Conservation (phyloP, 2,113 vertebrate species). For the Phylloscopus whistleri region DNA sequence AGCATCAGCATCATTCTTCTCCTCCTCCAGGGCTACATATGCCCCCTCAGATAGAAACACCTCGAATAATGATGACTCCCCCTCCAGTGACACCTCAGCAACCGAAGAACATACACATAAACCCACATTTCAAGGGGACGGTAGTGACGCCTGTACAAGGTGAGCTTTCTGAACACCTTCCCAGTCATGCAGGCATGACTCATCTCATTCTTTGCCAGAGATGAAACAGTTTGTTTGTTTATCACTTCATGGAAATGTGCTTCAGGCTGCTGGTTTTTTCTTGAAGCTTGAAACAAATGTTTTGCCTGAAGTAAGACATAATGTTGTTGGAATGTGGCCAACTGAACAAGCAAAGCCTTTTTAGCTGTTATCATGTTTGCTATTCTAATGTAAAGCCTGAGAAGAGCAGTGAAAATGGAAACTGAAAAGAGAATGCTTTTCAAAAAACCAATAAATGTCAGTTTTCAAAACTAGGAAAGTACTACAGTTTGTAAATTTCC, state of each 20-base stretch:
- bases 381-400: neutral
- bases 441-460: neutral
- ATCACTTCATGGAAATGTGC: neutral
- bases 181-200: neutral
- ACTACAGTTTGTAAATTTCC: neutral
- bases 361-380: neutral
- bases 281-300: constrained; percentile 6
- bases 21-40: constrained; percentile 75
- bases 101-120: constrained; percentile 98
- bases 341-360: neutral
- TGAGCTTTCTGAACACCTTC: constrained; percentile 41
- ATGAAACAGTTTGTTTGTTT: neutral
- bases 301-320: constrained; percentile 2
- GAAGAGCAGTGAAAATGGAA: neutral
- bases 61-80: constrained; percentile 83
- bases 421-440: neutral
- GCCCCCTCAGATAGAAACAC: constrained; percentile 82
- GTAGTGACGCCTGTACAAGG: constrained; percentile 90
- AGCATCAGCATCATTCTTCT: constrained; percentile 84
- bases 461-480: neutral
- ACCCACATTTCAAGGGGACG: constrained; percentile 95
- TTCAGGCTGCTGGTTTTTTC: neutral
- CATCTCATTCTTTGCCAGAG: neutral
- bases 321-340: neutral
- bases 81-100: constrained; percentile 81